Percentiles rank a stretch among this genome's conserved stretches.
These are phyloP conservation scores for Linepithema humile DNA, from an alignment of 1,140 invertebrate genomes.

Conservation along the genomic window DNA sequence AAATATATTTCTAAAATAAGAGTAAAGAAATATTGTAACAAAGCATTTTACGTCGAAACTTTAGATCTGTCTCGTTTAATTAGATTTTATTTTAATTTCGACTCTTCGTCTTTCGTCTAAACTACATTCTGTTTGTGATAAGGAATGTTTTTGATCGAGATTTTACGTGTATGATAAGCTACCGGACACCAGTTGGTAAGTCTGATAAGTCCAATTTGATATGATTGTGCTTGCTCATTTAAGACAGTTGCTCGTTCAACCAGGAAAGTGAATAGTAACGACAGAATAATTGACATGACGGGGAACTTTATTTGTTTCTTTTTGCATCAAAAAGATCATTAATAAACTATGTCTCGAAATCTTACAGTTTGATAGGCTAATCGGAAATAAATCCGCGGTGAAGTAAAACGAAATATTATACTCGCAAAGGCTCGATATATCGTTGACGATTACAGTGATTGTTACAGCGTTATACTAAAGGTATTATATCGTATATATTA, in stretches of 20 bases:
- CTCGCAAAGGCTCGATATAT: too few species aligned
- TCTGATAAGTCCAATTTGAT: not conserved
- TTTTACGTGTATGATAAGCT: constrained; percentile 29
- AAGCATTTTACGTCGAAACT: not conserved
- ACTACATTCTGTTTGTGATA: not conserved
- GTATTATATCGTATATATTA: too few species aligned
- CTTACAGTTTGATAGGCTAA: not conserved
- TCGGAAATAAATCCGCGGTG: not conserved
- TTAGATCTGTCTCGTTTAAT: not conserved
- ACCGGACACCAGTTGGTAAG: not conserved
- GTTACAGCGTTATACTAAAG: not conserved
- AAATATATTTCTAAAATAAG: too few species aligned
- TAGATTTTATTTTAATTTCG: not conserved
- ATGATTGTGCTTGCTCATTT: not conserved
- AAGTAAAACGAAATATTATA: not conserved
- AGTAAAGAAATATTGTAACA: too few species aligned
- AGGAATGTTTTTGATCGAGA: not conserved
- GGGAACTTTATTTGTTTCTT: not conserved
- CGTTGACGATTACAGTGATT: not conserved
- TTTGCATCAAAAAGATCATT: not conserved
- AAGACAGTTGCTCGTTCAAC: not conserved
- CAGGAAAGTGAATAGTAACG: not conserved
- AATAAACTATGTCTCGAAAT: not conserved
- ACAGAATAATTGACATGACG: not conserved
- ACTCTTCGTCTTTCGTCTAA: too few species aligned